Evolutionary conservation across 2,888 invertebrate genomes (phyloP).

Genomic region (Linnaemya vulpina): DNA sequence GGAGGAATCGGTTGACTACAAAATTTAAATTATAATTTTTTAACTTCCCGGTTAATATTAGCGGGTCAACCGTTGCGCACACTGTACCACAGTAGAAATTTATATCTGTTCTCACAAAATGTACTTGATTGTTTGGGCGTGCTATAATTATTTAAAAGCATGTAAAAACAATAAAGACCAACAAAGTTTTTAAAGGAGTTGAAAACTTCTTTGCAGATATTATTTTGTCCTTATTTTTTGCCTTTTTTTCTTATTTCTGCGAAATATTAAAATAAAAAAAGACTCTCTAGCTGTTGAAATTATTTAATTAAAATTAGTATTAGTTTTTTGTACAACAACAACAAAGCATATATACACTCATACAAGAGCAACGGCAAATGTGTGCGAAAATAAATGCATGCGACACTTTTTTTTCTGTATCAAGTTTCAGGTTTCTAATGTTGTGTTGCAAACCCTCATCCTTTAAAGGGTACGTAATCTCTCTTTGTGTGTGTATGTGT

Average conservation of each 20-base stretch:
- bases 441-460: neutral
- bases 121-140: constrained; percentile 58
- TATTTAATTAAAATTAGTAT: constrained; percentile 40
- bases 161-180: constrained; percentile 8
- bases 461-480: neutral
- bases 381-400: neutral
- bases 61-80: neutral
- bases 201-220: constrained; percentile 4
- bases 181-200: constrained; percentile 47
- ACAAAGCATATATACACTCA: neutral
- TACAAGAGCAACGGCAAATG: neutral
- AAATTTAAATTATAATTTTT: no score
- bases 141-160: constrained; percentile 37
- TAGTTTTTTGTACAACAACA: neutral
- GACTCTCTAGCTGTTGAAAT: constrained; percentile 3
- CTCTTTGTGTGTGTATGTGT: no score
- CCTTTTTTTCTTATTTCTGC: neutral
- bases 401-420: neutral
- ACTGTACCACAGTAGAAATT: neutral
- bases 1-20: no score
- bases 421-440: constrained; percentile 8
- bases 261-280: neutral
- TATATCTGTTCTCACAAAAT: neutral
- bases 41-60: no score
- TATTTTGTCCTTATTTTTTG: constrained; percentile 51